phyloP scores from a whole-genome alignment of 2,113 vertebrate genomes.

The Stigmatopora nigra region DNA sequence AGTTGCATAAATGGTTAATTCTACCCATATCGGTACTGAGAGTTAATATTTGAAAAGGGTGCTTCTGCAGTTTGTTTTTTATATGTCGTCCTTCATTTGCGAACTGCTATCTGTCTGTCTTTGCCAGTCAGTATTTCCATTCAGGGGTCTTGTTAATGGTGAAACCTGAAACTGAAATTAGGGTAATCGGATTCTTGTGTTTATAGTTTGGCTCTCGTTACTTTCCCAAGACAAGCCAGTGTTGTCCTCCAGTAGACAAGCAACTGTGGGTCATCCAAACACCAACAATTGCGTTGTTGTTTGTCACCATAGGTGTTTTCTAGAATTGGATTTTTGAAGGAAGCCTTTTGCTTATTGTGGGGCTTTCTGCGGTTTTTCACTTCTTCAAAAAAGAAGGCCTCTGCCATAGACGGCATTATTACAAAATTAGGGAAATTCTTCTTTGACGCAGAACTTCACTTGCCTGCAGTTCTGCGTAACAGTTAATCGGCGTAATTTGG shows the following conservation, averaged over 20 bases:
- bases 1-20: background rate
- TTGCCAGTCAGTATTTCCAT: background rate
- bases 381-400: too few relatives aligned
- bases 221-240: slow-evolving; percentile 9
- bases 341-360: background rate
- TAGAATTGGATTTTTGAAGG: background rate
- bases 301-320: too few relatives aligned
- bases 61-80: background rate
- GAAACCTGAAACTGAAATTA: slow-evolving; percentile 23
- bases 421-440: too few relatives aligned
- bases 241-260: slow-evolving; percentile 5
- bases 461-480: too few relatives aligned
- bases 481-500: too few relatives aligned
- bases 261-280: background rate
- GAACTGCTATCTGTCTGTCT: background rate
- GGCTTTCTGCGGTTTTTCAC: too few relatives aligned
- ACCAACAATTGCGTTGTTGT: background rate
- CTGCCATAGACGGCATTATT: too few relatives aligned
- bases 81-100: background rate
- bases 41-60: background rate
- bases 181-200: slow-evolving; percentile 37
- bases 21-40: background rate
- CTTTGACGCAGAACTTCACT: too few relatives aligned
- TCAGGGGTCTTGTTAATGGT: background rate
- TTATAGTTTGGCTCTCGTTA: slow-evolving; percentile 17